These are phyloP conservation scores for Anarsia innoxiella DNA, from an alignment of 2,888 invertebrate species.

Conservation along the genomic window DNA sequence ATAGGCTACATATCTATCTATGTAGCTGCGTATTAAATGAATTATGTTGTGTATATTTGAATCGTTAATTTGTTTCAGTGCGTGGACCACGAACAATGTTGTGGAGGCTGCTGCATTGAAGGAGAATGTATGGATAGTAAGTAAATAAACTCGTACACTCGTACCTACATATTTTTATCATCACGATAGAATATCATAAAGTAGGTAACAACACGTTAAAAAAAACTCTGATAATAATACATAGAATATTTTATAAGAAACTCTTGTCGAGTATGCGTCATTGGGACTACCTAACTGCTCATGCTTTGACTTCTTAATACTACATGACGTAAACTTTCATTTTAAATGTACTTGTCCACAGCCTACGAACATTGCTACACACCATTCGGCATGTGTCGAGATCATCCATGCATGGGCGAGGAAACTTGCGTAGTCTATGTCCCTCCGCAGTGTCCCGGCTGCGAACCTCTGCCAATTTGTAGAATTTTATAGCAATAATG, in stretches of 20 bases:
- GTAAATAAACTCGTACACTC: no score
- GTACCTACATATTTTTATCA: conserved; percentile 6
- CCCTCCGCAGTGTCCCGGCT: conserved; percentile 53
- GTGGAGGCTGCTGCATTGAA: conserved; percentile 75
- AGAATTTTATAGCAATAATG: no score
- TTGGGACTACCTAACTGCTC: no score
- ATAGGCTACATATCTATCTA: no score
- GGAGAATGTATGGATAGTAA: conserved; percentile 72
- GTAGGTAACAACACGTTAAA: no score
- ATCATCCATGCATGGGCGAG: conserved; percentile 49
- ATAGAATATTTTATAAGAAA: no score
- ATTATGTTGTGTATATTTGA: not conserved
- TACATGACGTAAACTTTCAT: no score
- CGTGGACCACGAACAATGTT: conserved; percentile 68
- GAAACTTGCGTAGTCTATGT: conserved; percentile 47
- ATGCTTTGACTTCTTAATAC: no score
- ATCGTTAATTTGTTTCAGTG: conserved; percentile 45
- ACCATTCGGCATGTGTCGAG: conserved; percentile 46
- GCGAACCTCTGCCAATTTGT: conserved; percentile 55
- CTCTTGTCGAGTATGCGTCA: no score
- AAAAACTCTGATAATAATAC: no score
- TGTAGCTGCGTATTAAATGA: no score
- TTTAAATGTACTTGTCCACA: conserved; percentile 23
- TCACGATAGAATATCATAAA: not conserved
- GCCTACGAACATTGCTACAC: conserved; percentile 53